Base-by-base conservation (phyloP, 2,888 invertebrate genomes). In the Apomyelois bistriatella region DNA sequence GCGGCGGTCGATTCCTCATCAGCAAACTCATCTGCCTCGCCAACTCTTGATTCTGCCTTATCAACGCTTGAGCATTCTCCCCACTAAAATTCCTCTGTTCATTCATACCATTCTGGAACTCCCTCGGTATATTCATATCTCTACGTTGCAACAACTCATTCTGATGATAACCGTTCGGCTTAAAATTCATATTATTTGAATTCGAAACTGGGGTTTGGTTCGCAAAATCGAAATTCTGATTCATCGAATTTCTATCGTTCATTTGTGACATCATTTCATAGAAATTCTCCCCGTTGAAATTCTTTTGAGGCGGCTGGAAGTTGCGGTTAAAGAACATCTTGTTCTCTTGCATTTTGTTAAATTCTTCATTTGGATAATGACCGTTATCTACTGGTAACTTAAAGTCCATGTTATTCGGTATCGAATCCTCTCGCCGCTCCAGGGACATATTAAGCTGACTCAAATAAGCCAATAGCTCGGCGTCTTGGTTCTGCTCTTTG, bases 1-100 rank as follows among this genome's bases (percentile, higher is more conserved):
- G 85, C 6, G 86, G 88, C 0, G 85, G 88, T 41, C 85, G 68
- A 58, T 76, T 88, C 53, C 88, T 74, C 79, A 89, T 88, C 10
- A 90, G 61, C 56, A 89, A 49, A 37, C 74, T 82, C 90, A 90
- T 88, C 52, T 89, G 90, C 4, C 88, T 64, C 3, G 87, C 87
- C 50, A 89, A 59, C 60, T 90, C 90, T 49, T 89, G 89, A 13
- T 82, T 83, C 59, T 86, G 90, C 10, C 87, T 65, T 65, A 87
- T 66, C 58, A 85, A 36, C 8, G 81, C 76, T 53, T 83, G 84
- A 64, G 76, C 69, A 53, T 76, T 79, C 1, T 85, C 82, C 28
- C 82, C 68, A 0, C 68, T 70, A 28, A 46, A 46, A 9, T 15
- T 15, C 72, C 80, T 13, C 61, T 59, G 53, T 52, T 85, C 84